Percentiles rank a stretch among this genome's conserved stretches.
phyloP scores from a whole-genome alignment of 2,888 invertebrate genomes.

The Asteroscopus sphinx region DNA sequence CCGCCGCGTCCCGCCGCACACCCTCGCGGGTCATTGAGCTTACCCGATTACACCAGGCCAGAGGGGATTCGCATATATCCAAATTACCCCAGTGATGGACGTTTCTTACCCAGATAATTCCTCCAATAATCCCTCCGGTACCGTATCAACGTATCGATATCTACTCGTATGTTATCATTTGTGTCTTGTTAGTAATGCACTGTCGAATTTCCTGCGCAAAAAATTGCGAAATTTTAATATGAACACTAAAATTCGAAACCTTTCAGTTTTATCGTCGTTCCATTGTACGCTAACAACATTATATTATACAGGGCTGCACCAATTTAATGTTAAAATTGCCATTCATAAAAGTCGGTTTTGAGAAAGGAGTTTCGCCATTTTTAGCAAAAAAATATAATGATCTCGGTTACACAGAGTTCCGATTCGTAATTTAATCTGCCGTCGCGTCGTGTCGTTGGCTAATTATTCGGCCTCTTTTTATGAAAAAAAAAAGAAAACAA shows the following conservation, averaged over 20 bases:
- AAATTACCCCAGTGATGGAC: conserved; percentile 87
- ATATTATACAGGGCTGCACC: conserved; percentile 42
- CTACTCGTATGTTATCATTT: conserved; percentile 41
- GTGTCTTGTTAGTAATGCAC: conserved; percentile 40
- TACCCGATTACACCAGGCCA: conserved; percentile 81
- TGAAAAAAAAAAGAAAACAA: conserved; percentile 53
- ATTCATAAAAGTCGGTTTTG: conserved; percentile 43
- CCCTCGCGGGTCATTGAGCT: conserved; percentile 79
- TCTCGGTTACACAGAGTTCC: conserved; percentile 42
- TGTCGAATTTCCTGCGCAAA: conserved; percentile 52
- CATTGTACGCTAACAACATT: conserved; percentile 54
- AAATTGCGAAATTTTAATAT: conserved; percentile 51
- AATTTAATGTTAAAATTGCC: conserved; percentile 46
- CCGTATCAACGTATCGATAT: conserved; percentile 53
- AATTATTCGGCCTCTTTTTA: conserved; percentile 57
- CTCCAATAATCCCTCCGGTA: conserved; percentile 68
- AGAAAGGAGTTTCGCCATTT: conserved; percentile 35
- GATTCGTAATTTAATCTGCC: conserved; percentile 56
- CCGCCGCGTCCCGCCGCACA: conserved; percentile 57
- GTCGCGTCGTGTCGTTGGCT: conserved; percentile 51
- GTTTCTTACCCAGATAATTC: conserved; percentile 83
- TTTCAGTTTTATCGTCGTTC: conserved; percentile 59
- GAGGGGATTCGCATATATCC: conserved; percentile 87
- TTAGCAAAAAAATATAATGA: conserved; percentile 22
- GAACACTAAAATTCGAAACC: conserved; percentile 55